A percentile compares a stretch with the other conserved stretches of the same genome.
Conservation (phyloP, 1,140 invertebrate species). For the Brachionus calyciflorus region DNA sequence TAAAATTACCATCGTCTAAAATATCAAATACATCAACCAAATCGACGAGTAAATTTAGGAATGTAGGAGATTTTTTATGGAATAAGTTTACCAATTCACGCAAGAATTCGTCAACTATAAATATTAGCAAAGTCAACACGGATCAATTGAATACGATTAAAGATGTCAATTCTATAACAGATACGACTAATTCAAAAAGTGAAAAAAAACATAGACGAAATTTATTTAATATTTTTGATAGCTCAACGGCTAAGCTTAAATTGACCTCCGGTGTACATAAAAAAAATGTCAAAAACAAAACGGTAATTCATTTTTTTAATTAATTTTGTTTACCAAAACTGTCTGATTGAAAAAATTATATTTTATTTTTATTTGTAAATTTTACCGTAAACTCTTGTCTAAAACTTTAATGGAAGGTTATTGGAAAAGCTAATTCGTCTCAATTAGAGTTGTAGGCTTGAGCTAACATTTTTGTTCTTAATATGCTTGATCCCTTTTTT, state of each 20-base stretch:
- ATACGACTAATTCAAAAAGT: background rate
- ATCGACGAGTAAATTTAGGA: background rate
- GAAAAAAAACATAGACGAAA: constrained; percentile 20
- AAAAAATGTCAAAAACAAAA: constrained; percentile 13
- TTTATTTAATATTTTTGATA: constrained; percentile 22
- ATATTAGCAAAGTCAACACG: background rate
- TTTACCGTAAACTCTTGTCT: too few relatives aligned
- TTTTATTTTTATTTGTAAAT: too few relatives aligned
- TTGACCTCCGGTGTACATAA: background rate
- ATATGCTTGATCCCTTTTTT: too few relatives aligned
- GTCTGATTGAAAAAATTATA: too few relatives aligned
- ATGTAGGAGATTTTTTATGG: constrained; percentile 29
- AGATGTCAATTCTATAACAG: background rate
- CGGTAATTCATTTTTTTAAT: background rate
- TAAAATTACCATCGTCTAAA: background rate
- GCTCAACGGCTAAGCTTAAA: background rate
- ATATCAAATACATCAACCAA: background rate
- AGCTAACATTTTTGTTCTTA: too few relatives aligned
- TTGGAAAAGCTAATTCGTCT: too few relatives aligned
- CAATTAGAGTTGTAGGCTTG: too few relatives aligned
- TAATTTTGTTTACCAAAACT: too few relatives aligned
- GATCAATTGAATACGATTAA: too few relatives aligned
- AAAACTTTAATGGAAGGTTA: too few relatives aligned
- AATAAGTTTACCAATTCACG: background rate
- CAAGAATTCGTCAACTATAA: constrained; percentile 10